These are phyloP conservation scores for Penelope pileata DNA, from an alignment of 2,113 vertebrate species.

Conservation along the genomic window DNA sequence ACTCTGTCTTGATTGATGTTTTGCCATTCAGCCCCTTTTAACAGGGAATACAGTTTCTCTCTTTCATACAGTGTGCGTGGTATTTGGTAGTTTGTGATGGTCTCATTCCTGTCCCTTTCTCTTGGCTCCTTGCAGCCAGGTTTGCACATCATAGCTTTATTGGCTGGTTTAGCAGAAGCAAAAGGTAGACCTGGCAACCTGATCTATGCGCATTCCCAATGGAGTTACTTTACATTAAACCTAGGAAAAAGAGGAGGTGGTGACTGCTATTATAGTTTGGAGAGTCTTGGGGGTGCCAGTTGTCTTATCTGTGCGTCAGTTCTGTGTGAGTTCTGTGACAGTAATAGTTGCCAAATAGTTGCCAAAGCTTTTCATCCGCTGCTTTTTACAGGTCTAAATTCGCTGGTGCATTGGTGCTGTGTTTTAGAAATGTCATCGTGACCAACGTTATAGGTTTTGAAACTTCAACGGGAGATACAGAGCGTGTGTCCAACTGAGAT, in stretches of 20 bases:
- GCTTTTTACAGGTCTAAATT: not conserved
- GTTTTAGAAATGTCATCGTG: not conserved
- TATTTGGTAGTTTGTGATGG: not conserved
- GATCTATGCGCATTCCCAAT: not conserved
- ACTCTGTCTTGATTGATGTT: not conserved
- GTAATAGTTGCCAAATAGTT: not conserved
- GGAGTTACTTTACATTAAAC: not conserved
- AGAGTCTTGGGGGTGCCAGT: not conserved
- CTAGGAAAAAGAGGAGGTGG: rapidly evolving
- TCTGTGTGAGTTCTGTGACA: not conserved
- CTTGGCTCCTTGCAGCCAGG: not conserved
- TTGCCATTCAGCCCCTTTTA: not conserved
- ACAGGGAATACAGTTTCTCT: not conserved
- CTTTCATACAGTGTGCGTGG: not conserved
- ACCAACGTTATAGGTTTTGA: not conserved
- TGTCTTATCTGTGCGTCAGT: not conserved
- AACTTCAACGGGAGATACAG: not conserved
- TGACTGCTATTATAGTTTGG: not conserved
- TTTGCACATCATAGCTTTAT: not conserved
- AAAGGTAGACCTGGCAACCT: not conserved
- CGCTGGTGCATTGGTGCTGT: not conserved
- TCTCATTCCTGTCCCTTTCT: not conserved
- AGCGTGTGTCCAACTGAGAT: not conserved
- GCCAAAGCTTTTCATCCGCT: not conserved
- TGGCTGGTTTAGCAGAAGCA: not conserved